Evolutionary conservation across 2,113 vertebrate genomes (phyloP).

Genomic region (Epinephelus moara): DNA sequence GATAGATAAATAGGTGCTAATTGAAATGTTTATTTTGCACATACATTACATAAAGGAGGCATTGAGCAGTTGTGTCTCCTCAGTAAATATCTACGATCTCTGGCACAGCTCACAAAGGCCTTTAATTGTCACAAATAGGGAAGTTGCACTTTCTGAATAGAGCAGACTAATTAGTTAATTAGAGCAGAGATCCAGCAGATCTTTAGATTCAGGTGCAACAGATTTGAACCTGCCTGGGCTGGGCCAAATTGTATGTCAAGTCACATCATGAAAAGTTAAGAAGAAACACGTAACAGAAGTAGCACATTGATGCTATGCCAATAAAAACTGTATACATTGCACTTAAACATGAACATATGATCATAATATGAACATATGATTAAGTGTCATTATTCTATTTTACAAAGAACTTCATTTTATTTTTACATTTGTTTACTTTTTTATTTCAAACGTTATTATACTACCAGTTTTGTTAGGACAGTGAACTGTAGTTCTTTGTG

Average conservation of each 20-base stretch:
- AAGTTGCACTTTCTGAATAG: not conserved
- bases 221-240: not conserved
- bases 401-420: not conserved
- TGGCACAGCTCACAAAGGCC: not conserved
- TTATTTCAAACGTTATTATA: not conserved
- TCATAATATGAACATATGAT: no score
- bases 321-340: not conserved
- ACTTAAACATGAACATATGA: not conserved
- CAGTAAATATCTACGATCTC: not conserved
- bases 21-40: slow-evolving; percentile 16
- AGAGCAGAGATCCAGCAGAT: slow-evolving; percentile 7
- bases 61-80: not conserved
- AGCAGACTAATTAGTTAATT: not conserved
- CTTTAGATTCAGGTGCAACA: not conserved
- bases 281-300: not conserved
- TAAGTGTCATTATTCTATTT: not conserved
- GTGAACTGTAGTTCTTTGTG: no score
- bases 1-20: slow-evolving; percentile 25
- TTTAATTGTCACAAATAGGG: slow-evolving; percentile 23
- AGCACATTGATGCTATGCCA: not conserved
- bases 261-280: not conserved
- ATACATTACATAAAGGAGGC: not conserved
- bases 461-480: no score
- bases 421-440: not conserved
- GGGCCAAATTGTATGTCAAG: not conserved